These are phyloP conservation scores for Vulpes vulpes DNA, from an alignment of 2,113 vertebrate species.

Conservation along the genomic window DNA sequence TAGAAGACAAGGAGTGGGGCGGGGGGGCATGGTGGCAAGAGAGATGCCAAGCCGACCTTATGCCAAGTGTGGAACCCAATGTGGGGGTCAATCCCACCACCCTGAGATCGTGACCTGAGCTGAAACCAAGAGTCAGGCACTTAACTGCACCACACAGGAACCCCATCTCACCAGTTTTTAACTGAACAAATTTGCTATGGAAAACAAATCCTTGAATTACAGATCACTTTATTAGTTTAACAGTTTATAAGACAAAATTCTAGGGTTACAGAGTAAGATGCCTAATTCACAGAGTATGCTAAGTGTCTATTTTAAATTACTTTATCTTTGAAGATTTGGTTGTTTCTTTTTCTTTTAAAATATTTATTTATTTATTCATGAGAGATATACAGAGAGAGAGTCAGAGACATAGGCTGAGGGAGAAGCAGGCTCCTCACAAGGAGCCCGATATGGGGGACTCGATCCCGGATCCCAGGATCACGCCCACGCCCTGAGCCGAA, in stretches of 20 bases:
- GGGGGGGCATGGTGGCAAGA: neutral
- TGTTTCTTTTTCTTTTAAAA: too few species aligned
- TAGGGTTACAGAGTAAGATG: neutral
- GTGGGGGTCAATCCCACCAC: neutral
- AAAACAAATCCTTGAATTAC: neutral
- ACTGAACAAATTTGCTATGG: neutral
- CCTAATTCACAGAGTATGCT: neutral
- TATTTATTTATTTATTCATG: too few species aligned
- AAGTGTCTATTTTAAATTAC: neutral
- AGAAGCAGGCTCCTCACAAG: too few species aligned
- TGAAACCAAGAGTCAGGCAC: neutral
- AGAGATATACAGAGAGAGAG: too few species aligned
- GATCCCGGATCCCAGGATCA: too few species aligned
- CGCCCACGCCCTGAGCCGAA: too few species aligned
- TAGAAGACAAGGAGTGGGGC: neutral
- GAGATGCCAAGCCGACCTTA: neutral
- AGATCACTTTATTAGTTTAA: neutral
- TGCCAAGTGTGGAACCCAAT: neutral
- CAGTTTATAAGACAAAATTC: neutral
- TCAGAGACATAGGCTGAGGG: too few species aligned
- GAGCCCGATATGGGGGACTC: too few species aligned
- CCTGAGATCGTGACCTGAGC: neutral
- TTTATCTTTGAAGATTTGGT: neutral
- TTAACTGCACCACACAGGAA: neutral
- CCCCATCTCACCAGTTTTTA: neutral